Evolutionary conservation across 2,888 invertebrate species (phyloP).

Genomic region (Anthrax anthrax): DNA sequence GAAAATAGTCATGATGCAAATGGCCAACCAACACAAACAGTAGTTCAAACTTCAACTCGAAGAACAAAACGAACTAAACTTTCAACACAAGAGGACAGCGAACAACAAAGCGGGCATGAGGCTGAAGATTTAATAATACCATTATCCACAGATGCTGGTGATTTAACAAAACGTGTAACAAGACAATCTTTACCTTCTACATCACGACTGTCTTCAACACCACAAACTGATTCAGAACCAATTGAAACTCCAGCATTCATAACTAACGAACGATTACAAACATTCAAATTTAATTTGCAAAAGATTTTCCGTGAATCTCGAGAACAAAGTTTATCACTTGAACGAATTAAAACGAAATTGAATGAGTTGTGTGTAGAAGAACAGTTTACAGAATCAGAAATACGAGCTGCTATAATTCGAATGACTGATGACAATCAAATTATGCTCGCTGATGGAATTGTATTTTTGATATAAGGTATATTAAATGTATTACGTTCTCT

Average conservation of each 20-base stretch:
- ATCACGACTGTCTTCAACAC: conserved; percentile 9
- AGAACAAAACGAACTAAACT: conserved; percentile 24
- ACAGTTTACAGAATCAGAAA: conserved; percentile 51
- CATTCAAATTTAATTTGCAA: conserved; percentile 60
- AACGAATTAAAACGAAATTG: conserved; percentile 50
- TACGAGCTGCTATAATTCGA: conserved; percentile 58
- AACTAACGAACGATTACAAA: conserved; percentile 38
- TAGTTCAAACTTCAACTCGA: conserved; percentile 9
- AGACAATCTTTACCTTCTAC: conserved; percentile 18
- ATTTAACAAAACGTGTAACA: conserved; percentile 29
- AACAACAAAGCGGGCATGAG: conserved; percentile 12
- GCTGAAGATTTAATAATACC: conserved; percentile 25
- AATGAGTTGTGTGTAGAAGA: conserved; percentile 42
- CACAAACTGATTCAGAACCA: conserved; percentile 11
- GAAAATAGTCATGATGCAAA: conserved; percentile 19
- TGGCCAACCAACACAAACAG: background rate
- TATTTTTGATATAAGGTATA: conserved; percentile 47
- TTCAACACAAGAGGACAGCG: conserved; percentile 6
- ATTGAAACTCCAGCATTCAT: conserved; percentile 21
- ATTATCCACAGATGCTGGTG: conserved; percentile 26
- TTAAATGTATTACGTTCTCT: too few species aligned
- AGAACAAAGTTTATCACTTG: conserved; percentile 56
- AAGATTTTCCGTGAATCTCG: conserved; percentile 64
- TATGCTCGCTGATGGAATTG: conserved; percentile 75
- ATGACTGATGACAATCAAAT: conserved; percentile 88